Percentiles rank a stretch among this genome's conserved stretches.
Conservation (phyloP, 1,140 invertebrate genomes). For the Uloborus diversus region DNA sequence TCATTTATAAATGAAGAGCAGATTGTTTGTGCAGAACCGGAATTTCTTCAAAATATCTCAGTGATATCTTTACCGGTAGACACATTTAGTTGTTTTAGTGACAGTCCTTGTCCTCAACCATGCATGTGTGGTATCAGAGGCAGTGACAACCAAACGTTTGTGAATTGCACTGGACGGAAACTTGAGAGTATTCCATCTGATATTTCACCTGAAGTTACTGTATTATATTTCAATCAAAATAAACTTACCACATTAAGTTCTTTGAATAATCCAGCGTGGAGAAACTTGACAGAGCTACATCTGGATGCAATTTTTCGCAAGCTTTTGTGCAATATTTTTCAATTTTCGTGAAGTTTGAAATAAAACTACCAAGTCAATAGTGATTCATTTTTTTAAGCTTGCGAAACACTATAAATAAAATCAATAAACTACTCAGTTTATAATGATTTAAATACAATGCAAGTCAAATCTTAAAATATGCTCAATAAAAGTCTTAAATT, state of each 20-base stretch:
- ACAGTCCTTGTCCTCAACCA: conserved; percentile 7
- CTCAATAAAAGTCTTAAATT: too few relatives aligned
- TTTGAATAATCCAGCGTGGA: background rate
- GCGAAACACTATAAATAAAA: too few relatives aligned
- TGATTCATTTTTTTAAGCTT: too few relatives aligned
- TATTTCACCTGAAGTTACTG: background rate
- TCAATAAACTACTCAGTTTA: too few relatives aligned
- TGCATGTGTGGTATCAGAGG: conserved; percentile 34
- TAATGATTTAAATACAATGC: too few relatives aligned
- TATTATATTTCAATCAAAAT: conserved; percentile 39
- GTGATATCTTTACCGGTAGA: conserved; percentile 3
- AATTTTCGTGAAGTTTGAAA: too few relatives aligned
- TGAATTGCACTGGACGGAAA: conserved; percentile 13
- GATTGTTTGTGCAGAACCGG: background rate
- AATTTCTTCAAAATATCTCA: background rate
- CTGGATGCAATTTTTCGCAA: too few relatives aligned
- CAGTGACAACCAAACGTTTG: conserved; percentile 10
- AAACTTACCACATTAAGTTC: background rate
- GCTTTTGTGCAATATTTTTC: too few relatives aligned
- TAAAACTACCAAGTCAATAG: too few relatives aligned
- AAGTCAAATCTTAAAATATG: too few relatives aligned
- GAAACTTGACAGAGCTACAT: conserved; percentile 21
- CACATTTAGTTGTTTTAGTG: conserved; percentile 20
- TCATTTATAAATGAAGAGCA: background rate
- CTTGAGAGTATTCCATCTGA: background rate